Base-by-base conservation (phyloP, 2,113 vertebrate species). In the Anolis carolinensis region DNA sequence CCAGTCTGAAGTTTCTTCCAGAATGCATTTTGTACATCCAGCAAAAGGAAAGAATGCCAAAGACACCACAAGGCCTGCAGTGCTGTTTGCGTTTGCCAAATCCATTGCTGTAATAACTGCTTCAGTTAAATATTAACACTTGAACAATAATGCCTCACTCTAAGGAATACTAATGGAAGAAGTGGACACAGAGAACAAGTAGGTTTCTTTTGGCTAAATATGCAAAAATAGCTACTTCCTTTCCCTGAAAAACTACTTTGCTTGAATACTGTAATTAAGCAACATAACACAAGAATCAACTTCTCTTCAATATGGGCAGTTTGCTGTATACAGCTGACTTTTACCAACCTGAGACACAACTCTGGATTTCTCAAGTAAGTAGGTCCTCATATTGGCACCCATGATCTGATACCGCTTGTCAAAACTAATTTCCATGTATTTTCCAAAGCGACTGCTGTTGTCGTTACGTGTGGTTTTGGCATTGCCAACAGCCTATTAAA, bases 381-480 rank as follows among this genome's bases (percentile, higher is more conserved):
- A 99, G 0, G 98, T 99, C 92, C 99, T 98, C 98, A 99, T 98
- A 93, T 99, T 99, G 8, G 99, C 99, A 0, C 99, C 99, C 55
- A 97, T 98, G 91, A 99, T 99, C 87, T 97, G 97, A 91, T 98
- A 97, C 79, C 76, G 95, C 86, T 14, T 94, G 92, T 99, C 98
- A 89, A 99, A 99, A 92, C 98, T 98, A 95, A 99, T 99, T 94
- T 99, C 98, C 0, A 97, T 99, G 94, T 99, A 99, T 93, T 99
- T 99, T 83, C 99, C 99, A 95, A 99, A 99, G 0, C 99, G 97
- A 85, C 99, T 99, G 93, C 99, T 99, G 90, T 99, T 99, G 93
- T 99, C 98, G 67, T 99, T 99, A 82, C 99, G 96, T 1, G 97
- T 99, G 23, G 99, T 99, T 95, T 99, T 99, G 77, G 99, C 99